phyloP scores from a whole-genome alignment of 2,113 vertebrate genomes.

The Eidolon helvum region DNA sequence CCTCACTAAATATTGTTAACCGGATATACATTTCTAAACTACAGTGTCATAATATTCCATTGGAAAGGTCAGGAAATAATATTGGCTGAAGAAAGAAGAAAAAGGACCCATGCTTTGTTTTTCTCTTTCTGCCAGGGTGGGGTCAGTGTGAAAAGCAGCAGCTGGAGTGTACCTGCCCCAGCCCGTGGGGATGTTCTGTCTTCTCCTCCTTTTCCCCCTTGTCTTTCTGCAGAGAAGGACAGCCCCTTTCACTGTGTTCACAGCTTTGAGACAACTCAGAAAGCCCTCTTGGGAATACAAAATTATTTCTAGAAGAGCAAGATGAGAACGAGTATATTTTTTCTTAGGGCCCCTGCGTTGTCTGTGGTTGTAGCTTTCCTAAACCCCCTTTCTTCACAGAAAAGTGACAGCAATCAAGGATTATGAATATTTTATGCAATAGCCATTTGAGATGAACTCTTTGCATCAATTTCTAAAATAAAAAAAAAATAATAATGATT shows the following conservation, averaged over 20 bases:
- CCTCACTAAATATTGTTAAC: background rate
- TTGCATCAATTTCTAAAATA: constrained; percentile 62
- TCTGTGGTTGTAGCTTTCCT: background rate
- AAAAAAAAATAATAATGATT: constrained; percentile 69
- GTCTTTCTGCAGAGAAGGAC: background rate
- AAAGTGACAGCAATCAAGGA: background rate
- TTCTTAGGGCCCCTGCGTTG: background rate
- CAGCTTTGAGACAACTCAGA: background rate
- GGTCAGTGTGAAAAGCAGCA: background rate
- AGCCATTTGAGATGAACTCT: constrained; percentile 54
- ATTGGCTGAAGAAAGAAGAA: background rate
- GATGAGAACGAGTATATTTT: background rate
- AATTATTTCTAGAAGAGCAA: background rate
- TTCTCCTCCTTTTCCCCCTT: background rate
- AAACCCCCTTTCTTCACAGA: constrained; percentile 61
- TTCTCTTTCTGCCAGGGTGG: background rate
- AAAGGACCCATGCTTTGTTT: background rate
- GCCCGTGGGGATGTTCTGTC: rapidly evolving
- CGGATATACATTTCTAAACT: background rate
- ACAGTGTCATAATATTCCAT: background rate
- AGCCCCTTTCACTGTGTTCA: background rate
- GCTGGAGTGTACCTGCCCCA: background rate
- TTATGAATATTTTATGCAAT: constrained; percentile 61
- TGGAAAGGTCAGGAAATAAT: background rate
- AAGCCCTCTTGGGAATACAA: background rate